Evolutionary conservation across 2,888 invertebrate genomes (phyloP), one percentile per base, ranked within the genome.

Genomic region (Sinodicranocentrus sp.): DNA sequence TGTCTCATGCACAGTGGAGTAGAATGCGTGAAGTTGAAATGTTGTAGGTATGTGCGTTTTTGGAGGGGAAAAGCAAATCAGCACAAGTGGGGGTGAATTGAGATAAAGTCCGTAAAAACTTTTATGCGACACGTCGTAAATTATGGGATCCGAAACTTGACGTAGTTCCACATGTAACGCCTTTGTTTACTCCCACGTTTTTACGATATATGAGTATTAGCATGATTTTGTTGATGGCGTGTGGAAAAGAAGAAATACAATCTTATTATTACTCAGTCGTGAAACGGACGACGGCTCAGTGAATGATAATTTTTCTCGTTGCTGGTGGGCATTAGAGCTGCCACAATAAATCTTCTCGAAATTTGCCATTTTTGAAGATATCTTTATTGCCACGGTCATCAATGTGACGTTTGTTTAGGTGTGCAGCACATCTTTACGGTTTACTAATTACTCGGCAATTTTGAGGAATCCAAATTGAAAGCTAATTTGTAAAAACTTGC

Each of bases 181-280:
- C 76, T 76, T 67, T 76, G 67, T 67, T 67, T 52, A 76, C 76
- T 76, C 76, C 76, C 76, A 76, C 76, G 67, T 54, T 76, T 75
- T 65, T 52, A 43, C 43, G 61, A 61, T 61, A 28, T 28, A 28
- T 26, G n/a, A 17, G 63, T 8, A 63, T 61, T 26, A 28, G 63
- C 10, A 28, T 17, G 28, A 39, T 26, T 23, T 1, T 26, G n/a
- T 25, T 17, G 48, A 48, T 48, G n/a, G 48, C 48, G n/a, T 48
- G 48, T 48, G 48, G 48, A 48, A 48, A 48, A 10, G 48, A 48
- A 5, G 48, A n/a, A 48, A 48, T n/a, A 48, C 48, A 48, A 48
- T 48, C 48, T 10, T 48, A n/a, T 48, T n/a, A 48, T 48, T 48
- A 48, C 48, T n/a, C n/a, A 10, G 10, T 48, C 2, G 48, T 48